phyloP scores from a whole-genome alignment of 2,888 invertebrate species.

The Urechis unicinctus region DNA sequence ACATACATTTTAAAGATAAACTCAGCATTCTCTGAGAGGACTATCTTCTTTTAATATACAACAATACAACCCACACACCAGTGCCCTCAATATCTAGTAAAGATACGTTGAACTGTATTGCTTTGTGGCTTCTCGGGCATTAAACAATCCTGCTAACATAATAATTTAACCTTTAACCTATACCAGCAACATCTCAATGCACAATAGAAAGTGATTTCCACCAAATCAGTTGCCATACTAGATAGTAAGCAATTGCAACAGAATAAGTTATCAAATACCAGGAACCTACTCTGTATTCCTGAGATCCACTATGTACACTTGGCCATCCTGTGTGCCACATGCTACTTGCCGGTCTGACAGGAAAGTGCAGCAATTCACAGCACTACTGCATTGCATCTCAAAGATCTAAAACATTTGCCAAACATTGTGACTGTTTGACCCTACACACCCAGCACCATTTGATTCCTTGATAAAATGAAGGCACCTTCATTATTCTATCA shows the following conservation, averaged over 20 bases:
- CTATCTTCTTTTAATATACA: no score
- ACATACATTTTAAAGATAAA: no score
- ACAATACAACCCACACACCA: no score
- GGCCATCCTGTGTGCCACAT: slow-evolving; percentile 61
- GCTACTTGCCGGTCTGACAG: slow-evolving; percentile 54
- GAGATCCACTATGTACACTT: slow-evolving; percentile 41
- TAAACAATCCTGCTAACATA: background rate
- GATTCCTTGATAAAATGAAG: background rate
- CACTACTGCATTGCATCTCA: slow-evolving; percentile 43
- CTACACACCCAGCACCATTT: background rate
- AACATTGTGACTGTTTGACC: no score
- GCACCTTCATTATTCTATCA: background rate
- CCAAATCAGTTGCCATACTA: background rate
- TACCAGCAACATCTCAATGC: no score
- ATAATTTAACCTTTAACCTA: no score
- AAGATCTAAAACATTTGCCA: slow-evolving; percentile 47
- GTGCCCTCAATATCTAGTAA: no score
- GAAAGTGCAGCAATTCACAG: slow-evolving; percentile 59
- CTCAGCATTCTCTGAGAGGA: no score
- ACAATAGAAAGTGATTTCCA: no score
- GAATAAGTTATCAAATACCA: background rate
- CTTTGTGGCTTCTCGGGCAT: slow-evolving; percentile 19
- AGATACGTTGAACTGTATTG: slow-evolving; percentile 28
- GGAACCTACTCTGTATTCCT: slow-evolving; percentile 39
- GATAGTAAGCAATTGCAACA: no score